Conservation (phyloP, 1,140 invertebrate genomes). For the Diorhabda carinulata region DNA sequence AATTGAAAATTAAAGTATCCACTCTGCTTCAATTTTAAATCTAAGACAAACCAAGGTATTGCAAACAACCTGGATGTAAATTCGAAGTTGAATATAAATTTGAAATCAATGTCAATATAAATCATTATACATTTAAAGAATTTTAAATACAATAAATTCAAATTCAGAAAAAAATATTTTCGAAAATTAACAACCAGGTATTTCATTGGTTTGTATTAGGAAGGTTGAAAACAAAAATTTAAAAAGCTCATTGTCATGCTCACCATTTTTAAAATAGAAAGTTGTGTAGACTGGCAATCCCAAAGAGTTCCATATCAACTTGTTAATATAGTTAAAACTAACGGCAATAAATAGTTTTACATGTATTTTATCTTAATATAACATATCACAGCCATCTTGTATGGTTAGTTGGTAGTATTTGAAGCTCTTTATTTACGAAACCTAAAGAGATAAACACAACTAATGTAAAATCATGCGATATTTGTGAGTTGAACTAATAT, state of each 20-base stretch:
- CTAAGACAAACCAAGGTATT: too few relatives aligned
- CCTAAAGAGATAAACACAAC: conserved; percentile 24
- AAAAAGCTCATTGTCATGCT: conserved; percentile 24
- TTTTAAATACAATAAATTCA: too few relatives aligned
- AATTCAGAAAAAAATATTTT: too few relatives aligned
- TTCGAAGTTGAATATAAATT: too few relatives aligned
- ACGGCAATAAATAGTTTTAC: conserved; percentile 19
- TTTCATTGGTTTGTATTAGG: too few relatives aligned
- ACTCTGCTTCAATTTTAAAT: too few relatives aligned
- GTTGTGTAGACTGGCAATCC: conserved; percentile 23
- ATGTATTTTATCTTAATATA: conserved; percentile 25
- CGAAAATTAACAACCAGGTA: too few relatives aligned
- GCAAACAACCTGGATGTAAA: too few relatives aligned
- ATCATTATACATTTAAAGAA: too few relatives aligned
- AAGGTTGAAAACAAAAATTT: neutral
- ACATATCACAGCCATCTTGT: conserved; percentile 34
- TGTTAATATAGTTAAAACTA: conserved; percentile 6
- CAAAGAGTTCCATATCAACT: conserved; percentile 29
- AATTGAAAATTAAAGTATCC: too few relatives aligned
- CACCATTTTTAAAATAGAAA: conserved; percentile 24
- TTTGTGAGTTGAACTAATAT: too few relatives aligned
- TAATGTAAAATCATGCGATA: conserved; percentile 8
- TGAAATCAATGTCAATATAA: too few relatives aligned
- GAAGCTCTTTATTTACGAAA: conserved; percentile 30
- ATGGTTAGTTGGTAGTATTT: conserved; percentile 30